Percentiles rank a stretch among this genome's conserved stretches.
Conservation (phyloP, 2,797 vertebrate genomes). For the Telmatherina bonti region DNA sequence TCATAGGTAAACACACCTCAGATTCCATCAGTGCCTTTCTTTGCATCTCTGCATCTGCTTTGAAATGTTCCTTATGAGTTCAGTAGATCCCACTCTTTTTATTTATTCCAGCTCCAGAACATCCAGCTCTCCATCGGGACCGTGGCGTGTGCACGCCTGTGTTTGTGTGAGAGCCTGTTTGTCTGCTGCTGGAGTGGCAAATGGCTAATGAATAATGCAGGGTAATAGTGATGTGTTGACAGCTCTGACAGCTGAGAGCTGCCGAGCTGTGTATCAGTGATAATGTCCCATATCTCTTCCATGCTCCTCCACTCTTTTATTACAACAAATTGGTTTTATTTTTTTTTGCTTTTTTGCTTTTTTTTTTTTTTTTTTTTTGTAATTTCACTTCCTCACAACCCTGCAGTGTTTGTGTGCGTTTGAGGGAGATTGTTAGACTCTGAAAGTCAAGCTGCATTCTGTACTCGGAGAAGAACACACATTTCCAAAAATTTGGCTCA, state of each 20-base stretch:
- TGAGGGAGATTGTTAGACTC: conserved; percentile 18
- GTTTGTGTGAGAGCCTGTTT: conserved; percentile 30
- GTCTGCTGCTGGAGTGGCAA: conserved; percentile 68
- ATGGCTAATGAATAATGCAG: conserved; percentile 87
- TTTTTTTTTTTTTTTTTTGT: conserved; percentile 37
- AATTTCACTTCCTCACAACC: conserved; percentile 51
- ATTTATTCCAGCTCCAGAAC: conserved; percentile 62
- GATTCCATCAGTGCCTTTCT: conserved; percentile 20
- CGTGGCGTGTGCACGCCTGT: conserved; percentile 13
- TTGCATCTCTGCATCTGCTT: conserved; percentile 29
- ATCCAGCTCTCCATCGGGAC: conserved; percentile 39
- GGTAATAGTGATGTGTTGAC: conserved; percentile 83
- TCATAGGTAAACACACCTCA: conserved; percentile 51
- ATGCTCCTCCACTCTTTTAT: conserved; percentile 75
- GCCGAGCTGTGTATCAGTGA: conserved; percentile 77
- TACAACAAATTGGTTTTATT: conserved; percentile 74
- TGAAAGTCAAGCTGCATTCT: conserved; percentile 20
- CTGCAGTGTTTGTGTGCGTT: not conserved
- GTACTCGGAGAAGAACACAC: not conserved
- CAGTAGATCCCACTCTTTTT: conserved; percentile 49
- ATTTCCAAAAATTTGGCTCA: conserved; percentile 31
- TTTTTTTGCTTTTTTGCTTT: too few species aligned
- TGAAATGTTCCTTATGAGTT: conserved; percentile 61
- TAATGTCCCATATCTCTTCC: conserved; percentile 80
- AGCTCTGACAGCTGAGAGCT: conserved; percentile 81